phyloP scores from a whole-genome alignment of 2,113 vertebrate species.

The Neofelis nebulosa region DNA sequence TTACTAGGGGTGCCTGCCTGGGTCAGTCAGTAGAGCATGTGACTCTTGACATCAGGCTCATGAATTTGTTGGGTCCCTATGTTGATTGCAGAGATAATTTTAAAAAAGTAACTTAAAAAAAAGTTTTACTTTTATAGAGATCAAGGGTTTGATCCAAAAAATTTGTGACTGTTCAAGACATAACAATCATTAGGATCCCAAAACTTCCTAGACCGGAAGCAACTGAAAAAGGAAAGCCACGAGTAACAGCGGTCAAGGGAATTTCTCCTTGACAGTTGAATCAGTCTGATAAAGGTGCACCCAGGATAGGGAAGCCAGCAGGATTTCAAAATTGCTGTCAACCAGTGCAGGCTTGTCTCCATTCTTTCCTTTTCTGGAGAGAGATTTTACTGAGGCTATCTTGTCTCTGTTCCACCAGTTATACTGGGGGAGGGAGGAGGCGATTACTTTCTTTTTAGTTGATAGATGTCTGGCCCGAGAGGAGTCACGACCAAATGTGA shows the following conservation, averaged over 20 bases:
- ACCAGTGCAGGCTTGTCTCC: background rate
- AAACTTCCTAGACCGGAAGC: background rate
- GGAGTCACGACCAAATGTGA: background rate
- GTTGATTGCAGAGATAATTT: background rate
- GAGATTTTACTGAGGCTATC: background rate
- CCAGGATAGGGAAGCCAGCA: rapidly evolving
- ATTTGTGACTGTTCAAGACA: background rate
- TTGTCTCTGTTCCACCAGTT: background rate
- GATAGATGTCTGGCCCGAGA: background rate
- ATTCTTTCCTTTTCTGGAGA: background rate
- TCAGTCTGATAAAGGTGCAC: background rate
- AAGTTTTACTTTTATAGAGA: background rate
- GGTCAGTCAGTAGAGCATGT: background rate
- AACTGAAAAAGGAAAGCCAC: background rate
- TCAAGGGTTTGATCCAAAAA: background rate
- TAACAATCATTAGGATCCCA: background rate
- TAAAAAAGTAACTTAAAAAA: background rate
- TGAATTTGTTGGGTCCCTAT: background rate
- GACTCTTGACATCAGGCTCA: background rate
- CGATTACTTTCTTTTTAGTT: background rate
- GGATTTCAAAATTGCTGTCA: background rate
- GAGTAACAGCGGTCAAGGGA: background rate
- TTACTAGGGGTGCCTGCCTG: background rate
- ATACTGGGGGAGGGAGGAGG: background rate
- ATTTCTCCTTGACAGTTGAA: background rate